Conservation (phyloP, 2,113 vertebrate genomes). For the Equus przewalskii region DNA sequence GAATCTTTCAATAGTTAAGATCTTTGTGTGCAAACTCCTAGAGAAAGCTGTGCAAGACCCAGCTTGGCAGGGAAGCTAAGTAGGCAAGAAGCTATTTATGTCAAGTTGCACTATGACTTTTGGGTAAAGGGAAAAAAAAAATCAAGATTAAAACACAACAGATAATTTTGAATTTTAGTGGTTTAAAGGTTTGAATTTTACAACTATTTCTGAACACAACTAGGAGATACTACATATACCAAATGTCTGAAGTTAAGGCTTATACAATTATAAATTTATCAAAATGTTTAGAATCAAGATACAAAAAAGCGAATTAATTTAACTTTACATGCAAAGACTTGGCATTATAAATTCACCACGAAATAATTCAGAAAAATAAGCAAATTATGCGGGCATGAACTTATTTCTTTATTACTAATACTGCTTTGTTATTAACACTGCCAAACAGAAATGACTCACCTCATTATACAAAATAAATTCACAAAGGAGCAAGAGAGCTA, state of each 20-base stretch:
- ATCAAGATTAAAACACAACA: neutral
- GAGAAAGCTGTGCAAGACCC: neutral
- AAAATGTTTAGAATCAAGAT: neutral
- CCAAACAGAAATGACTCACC: neutral
- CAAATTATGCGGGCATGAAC: neutral
- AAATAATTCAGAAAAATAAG: constrained; percentile 38
- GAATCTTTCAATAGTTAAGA: constrained; percentile 39
- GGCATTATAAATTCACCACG: neutral
- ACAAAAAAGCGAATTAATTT: neutral
- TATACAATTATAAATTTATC: constrained; percentile 2
- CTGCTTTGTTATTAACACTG: neutral
- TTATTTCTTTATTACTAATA: neutral
- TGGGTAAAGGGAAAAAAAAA: neutral
- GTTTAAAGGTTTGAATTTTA: constrained; percentile 28
- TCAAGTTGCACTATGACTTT: neutral
- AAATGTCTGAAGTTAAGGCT: neutral
- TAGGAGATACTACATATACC: neutral
- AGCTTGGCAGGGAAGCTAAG: neutral
- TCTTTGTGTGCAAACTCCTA: neutral
- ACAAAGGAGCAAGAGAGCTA: neutral
- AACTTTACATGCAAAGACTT: neutral
- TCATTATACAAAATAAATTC: neutral
- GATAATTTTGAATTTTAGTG: constrained; percentile 40
- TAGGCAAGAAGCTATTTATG: neutral
- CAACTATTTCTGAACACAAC: neutral